Conservation (phyloP, 1,140 invertebrate species). For the Brachystomella parvula region DNA sequence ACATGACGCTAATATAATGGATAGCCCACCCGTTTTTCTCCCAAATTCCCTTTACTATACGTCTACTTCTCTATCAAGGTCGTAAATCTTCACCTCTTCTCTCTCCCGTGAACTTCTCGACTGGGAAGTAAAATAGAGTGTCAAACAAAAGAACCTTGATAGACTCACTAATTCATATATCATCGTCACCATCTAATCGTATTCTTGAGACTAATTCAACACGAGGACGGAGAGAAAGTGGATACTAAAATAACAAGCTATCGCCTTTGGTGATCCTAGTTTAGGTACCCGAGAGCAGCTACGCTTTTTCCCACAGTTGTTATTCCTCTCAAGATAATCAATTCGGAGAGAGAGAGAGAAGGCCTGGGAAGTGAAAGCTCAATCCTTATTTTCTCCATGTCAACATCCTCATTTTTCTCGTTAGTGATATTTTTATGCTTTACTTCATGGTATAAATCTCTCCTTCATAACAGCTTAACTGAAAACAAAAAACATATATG, state of each 20-base stretch:
- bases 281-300: no score
- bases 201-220: background rate
- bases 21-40: background rate
- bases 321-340: background rate
- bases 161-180: constrained; percentile 12
- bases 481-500: no score
- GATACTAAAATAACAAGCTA: no score
- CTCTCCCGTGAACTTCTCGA: background rate
- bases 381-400: no score
- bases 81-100: constrained; percentile 1
- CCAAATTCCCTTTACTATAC: no score
- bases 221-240: background rate
- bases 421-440: no score
- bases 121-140: background rate
- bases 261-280: no score
- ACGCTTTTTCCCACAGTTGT: constrained; percentile 1
- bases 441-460: no score
- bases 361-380: no score
- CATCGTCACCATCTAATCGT: constrained; percentile 4
- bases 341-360: no score
- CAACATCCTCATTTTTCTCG: no score
- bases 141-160: background rate
- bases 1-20: background rate
- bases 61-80: background rate
- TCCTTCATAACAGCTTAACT: no score